Evolutionary conservation across 2,888 invertebrate species (phyloP), one percentile per base, ranked within the genome.

Genomic region (Bruchidius siliquastri): DNA sequence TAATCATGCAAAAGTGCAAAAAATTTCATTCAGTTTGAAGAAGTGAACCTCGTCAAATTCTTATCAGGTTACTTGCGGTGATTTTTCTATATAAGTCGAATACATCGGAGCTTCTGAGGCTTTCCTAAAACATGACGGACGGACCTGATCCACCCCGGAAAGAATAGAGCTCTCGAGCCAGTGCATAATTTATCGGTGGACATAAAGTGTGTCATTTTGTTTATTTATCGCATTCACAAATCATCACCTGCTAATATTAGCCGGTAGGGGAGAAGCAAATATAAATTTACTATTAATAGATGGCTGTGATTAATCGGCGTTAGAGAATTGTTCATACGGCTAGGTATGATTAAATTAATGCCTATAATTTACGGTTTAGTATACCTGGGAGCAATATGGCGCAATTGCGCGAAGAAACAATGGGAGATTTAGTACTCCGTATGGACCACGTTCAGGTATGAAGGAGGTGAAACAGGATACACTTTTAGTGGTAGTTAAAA

Each of bases 211-310:
- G 75, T 76, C 75, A 73, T 75, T 76, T 76, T 77, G 74, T 76
- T 72, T 74, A 77, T 75, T 76, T 76, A 77, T 76, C 71, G 77
- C 77, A 69, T 70, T 75, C 77, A 77, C 77, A 77, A 77, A 77
- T 77, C 77, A 77, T 76, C 74, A 71, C 70, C 75, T 76, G 75
- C 77, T 76, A 73, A 76, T 77, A 74, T 76, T 72, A 72, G 49
- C 49, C 49, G 49, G 8, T 3, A 13, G 49, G 6, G 49, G 49
- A 49, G 49, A 13, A 49, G 49, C 49, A 49, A 49, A 49, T 49
- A 49, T 49, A 49, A 49, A 49, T 49, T 49, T 49, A 49, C 8
- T 18, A 49, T 49, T 71, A 71, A 73, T 71, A 69, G 73, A 73
- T 73, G 49, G 71, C 22, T 32, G 71, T 73, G 73, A 73, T 73